phyloP scores from a whole-genome alignment of 2,113 vertebrate species.

The Bucco capensis region DNA sequence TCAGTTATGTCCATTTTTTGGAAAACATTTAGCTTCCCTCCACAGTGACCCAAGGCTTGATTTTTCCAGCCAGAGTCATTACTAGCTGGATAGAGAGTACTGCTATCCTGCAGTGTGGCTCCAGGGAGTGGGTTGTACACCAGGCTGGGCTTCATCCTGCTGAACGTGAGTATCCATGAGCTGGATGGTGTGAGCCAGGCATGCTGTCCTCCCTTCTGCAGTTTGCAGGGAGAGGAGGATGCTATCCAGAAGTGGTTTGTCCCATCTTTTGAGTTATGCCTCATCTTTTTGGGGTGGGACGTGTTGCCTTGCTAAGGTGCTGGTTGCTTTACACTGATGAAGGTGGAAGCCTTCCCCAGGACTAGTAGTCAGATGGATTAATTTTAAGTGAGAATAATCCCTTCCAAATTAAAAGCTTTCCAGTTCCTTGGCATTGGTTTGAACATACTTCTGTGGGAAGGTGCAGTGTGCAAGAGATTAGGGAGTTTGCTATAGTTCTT shows the following conservation, averaged over 20 bases:
- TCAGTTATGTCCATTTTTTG: not conserved
- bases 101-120: rapidly evolving
- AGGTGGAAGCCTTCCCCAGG: not conserved
- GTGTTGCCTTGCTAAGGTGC: not conserved
- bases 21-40: not conserved
- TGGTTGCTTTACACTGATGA: not conserved
- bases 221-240: not conserved
- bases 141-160: not conserved
- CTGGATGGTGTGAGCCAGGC: not conserved
- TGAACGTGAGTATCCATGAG: not conserved
- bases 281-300: not conserved
- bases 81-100: not conserved
- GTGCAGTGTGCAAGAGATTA: not conserved
- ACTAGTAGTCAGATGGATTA: not conserved
- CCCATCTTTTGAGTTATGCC: not conserved
- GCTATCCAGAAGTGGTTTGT: not conserved
- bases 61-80: not conserved
- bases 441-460: not conserved
- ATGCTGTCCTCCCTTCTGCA: not conserved
- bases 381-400: not conserved
- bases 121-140: not conserved
- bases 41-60: not conserved
- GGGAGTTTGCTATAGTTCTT: not conserved
- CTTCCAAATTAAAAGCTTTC: not conserved
- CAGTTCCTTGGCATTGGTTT: not conserved